Conservation (phyloP, 2,888 invertebrate genomes). For the Perizoma affinitatum region DNA sequence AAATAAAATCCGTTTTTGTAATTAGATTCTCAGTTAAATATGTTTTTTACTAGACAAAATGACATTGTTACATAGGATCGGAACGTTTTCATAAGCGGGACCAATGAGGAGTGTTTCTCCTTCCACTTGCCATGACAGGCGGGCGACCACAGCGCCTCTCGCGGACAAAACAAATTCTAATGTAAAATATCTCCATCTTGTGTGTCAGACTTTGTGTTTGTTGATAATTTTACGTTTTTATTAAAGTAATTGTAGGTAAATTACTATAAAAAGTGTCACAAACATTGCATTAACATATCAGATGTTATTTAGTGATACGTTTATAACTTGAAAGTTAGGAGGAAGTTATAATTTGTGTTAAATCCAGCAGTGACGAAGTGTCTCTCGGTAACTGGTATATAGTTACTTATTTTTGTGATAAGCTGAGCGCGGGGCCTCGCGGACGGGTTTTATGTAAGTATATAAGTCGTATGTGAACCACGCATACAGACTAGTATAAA, state of each 20-base stretch:
- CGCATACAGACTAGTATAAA: slow-evolving; percentile 54
- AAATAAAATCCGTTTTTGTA: too few relatives aligned
- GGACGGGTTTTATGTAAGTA: slow-evolving; percentile 78
- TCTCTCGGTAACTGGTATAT: slow-evolving; percentile 80
- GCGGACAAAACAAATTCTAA: slow-evolving; percentile 77
- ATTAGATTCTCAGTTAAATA: background rate
- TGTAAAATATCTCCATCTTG: slow-evolving; percentile 86
- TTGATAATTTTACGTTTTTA: slow-evolving; percentile 78
- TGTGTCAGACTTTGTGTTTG: slow-evolving; percentile 85
- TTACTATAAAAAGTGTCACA: slow-evolving; percentile 59
- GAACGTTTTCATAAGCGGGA: slow-evolving; percentile 53
- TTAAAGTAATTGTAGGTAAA: slow-evolving; percentile 62
- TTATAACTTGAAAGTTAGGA: slow-evolving; percentile 32
- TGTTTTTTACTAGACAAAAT: background rate
- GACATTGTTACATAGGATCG: slow-evolving; percentile 39
- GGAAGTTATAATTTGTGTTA: slow-evolving; percentile 49
- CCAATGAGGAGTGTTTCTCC: slow-evolving; percentile 65
- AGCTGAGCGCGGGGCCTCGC: slow-evolving; percentile 79
- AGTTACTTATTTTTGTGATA: slow-evolving; percentile 85
- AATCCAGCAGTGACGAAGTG: slow-evolving; percentile 79
- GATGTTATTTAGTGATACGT: slow-evolving; percentile 47
- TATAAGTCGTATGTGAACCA: slow-evolving; percentile 59
- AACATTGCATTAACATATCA: slow-evolving; percentile 48
- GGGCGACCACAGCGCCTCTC: slow-evolving; percentile 67
- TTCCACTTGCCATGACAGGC: slow-evolving; percentile 45